A percentile compares a stretch with the other conserved stretches of the same genome.
These are phyloP conservation scores for Thryonomys swinderianus DNA, from an alignment of 2,113 vertebrate genomes.

Conservation along the genomic window DNA sequence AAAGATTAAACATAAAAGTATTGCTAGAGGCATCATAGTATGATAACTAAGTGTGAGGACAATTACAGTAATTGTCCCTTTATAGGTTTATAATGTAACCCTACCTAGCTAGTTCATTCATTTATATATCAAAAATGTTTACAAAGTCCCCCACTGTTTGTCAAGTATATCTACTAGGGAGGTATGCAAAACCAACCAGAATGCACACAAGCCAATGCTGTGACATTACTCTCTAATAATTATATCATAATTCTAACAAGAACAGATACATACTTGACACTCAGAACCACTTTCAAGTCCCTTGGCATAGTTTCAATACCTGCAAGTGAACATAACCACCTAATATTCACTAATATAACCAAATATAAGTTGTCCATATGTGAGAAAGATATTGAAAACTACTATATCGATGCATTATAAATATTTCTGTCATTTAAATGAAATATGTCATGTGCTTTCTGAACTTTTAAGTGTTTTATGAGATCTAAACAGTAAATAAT, in stretches of 20 bases:
- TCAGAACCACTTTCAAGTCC: fast-evolving
- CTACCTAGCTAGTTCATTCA: no score
- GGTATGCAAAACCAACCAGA: background rate
- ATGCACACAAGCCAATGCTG: fast-evolving
- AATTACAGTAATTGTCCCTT: background rate
- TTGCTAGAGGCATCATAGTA: fast-evolving
- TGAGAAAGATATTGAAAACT: background rate
- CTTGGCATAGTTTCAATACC: no score
- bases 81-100: background rate
- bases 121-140: background rate
- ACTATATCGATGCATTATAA: background rate
- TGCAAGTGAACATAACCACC: no score
- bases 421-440: background rate
- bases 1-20: no score
- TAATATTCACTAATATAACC: background rate
- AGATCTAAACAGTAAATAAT: background rate
- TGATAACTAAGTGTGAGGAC: fast-evolving
- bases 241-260: fast-evolving
- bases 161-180: background rate
- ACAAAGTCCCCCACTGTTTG: background rate
- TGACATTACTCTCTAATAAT: background rate
- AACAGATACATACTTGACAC: background rate
- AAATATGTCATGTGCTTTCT: background rate
- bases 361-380: background rate
- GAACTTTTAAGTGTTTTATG: background rate